Conservation (phyloP, 2,113 vertebrate genomes). For the Stegastes partitus region DNA sequence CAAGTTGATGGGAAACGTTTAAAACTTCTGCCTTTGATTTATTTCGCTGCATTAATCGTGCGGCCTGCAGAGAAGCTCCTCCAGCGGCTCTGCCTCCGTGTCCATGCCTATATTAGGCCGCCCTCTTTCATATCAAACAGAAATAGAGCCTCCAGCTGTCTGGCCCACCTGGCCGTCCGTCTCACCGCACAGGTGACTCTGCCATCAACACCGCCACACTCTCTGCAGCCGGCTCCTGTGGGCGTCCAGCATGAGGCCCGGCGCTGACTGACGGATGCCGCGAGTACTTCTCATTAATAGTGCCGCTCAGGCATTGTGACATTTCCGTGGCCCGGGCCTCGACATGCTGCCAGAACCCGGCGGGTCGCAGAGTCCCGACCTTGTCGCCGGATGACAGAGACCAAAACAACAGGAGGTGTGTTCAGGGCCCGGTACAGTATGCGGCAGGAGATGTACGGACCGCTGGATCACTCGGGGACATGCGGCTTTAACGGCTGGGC, state of each 20-base stretch:
- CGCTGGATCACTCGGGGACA: background rate
- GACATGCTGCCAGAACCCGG: slow-evolving; percentile 45
- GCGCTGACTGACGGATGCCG: slow-evolving; percentile 42
- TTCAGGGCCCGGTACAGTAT: background rate
- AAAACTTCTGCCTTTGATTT: too few species aligned
- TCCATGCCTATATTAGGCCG: slow-evolving; percentile 59
- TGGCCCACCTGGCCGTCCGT: slow-evolving; percentile 61
- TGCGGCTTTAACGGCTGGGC: slow-evolving; percentile 34
- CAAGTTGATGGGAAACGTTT: too few species aligned
- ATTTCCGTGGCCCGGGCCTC: slow-evolving; percentile 52
- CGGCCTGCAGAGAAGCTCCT: slow-evolving; percentile 18
- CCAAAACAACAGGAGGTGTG: slow-evolving; percentile 29
- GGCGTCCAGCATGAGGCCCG: too few species aligned
- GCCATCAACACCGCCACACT: slow-evolving; percentile 47
- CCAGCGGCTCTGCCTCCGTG: background rate
- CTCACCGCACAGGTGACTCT: slow-evolving; percentile 72
- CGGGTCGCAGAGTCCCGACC: slow-evolving; percentile 49
- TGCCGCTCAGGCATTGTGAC: slow-evolving; percentile 55
- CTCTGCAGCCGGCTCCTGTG: too few species aligned
- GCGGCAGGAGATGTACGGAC: background rate
- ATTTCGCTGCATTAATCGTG: too few species aligned
- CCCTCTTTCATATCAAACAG: slow-evolving; percentile 67
- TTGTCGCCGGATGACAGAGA: slow-evolving; percentile 34
- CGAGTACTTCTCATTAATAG: slow-evolving; percentile 53
- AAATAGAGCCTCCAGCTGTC: slow-evolving; percentile 78